Base-by-base conservation (phyloP, 2,888 invertebrate species). In the Polyploca ridens region DNA sequence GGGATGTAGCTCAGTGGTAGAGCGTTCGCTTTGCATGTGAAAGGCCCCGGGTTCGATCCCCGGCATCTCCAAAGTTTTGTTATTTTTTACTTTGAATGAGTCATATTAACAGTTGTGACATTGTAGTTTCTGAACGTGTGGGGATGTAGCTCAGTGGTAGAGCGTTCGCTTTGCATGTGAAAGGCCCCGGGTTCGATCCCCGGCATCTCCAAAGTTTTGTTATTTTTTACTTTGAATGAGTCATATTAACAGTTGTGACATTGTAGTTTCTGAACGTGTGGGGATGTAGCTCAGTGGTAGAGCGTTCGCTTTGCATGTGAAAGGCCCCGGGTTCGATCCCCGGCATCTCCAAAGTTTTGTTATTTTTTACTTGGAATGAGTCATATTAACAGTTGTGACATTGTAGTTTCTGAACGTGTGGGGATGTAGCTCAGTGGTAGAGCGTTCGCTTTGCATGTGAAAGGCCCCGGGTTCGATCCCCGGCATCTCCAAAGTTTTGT, bases 1-100 rank as follows among this genome's bases (percentile, higher is more conserved):
- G 95, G 95, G 97, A 97, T 97, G 97, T 98, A 98, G 98, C 97
- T 98, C 98, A 98, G 97, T 97, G 98, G 98, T 98, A 98, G 98
- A 98, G 98, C 98, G 97, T 97, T 98, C 97, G 98, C 98, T 98
- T 98, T 97, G 98, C 98, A 98, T 98, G 98, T 97, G 97, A 98
- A 98, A 98, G 97, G 98, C 97, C 98, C 98, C 96, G 98, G 97
- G 98, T 98, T 98, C 98, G 97, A 98, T 97, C 97, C 98, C 97
- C 97, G 96, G 97, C 97, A 97, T 96, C 97, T 96, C 97, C 97
- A 96, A 68, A 16, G 0, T 54, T 54, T 54, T 54, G 19, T 81
- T 75, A 74, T 72, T 54, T 5, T 19, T 54, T 6, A 27, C n/a
- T 27, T 27, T 27, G 27, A 27, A 27, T 27, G 27, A 27, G 27